These are phyloP conservation scores for Gavia stellata DNA, from an alignment of 2,113 vertebrate genomes.

Conservation along the genomic window DNA sequence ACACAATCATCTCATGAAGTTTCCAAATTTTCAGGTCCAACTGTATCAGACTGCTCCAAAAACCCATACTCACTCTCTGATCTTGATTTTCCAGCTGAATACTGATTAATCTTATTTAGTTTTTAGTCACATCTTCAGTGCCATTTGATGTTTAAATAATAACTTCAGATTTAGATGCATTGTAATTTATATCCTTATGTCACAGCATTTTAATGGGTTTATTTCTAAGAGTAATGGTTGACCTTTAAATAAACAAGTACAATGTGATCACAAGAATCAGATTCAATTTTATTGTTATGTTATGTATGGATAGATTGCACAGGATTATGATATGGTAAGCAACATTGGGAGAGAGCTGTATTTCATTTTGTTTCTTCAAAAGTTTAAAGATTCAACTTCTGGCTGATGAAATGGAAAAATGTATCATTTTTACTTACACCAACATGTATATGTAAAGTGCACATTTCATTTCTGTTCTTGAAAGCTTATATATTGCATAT, in stretches of 20 bases:
- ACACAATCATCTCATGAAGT: neutral
- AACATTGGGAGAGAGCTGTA: neutral
- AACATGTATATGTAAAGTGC: neutral
- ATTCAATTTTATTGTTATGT: neutral
- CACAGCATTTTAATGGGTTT: conserved; percentile 13
- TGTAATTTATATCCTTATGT: neutral
- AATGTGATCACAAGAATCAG: neutral
- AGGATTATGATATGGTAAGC: neutral
- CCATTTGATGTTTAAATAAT: neutral
- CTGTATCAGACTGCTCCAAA: neutral
- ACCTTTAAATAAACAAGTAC: conserved; percentile 25
- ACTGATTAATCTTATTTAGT: neutral
- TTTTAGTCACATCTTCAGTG: neutral
- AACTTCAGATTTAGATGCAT: neutral
- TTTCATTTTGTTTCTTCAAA: neutral
- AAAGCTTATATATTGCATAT: neutral
- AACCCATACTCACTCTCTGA: neutral
- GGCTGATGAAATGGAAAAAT: neutral
- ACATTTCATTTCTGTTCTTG: neutral
- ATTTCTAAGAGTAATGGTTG: neutral
- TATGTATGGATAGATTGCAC: neutral
- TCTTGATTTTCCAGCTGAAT: neutral
- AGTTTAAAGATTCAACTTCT: neutral
- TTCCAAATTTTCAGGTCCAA: neutral
- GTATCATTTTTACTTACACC: neutral